Evolutionary conservation across 2,113 vertebrate species (phyloP), one percentile per base, ranked within the genome.

Genomic region (Lasiurus borealis): DNA sequence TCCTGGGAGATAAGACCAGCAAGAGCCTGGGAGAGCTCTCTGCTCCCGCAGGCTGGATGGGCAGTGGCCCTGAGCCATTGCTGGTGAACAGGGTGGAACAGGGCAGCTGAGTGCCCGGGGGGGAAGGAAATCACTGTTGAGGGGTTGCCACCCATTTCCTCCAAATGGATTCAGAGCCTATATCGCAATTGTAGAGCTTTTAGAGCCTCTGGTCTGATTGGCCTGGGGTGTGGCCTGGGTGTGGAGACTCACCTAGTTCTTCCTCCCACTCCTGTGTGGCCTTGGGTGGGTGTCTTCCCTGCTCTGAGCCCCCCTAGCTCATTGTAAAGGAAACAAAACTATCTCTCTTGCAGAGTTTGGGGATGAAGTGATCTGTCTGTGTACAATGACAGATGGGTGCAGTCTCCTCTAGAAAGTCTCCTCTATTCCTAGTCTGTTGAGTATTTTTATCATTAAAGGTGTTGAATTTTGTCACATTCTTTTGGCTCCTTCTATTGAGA

Each of bases 21-120:
- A 0, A 2, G 1, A 76, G 44, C 3, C 86, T 59, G 9, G 59
- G 48, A 92, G 92, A 92, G 62, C 71, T 11, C 66, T 95, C n/a
- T 25, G 40, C 27, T 88, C 87, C 85, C 68, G 18, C 52, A 66
- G 2, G 14, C 44, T 25, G 31, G 50, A 46, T 64, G 88, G 88
- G 95, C 50, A 96, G 93, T 73, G 27, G 21, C 15, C 93, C 82
- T 86, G 92, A 93, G 34, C 57, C 75, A 0, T 52, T 75, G 62
- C 25, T 48, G 81, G 90, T 1, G 1, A 97, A 16, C 29, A 23
- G 27, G 88, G 11, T 12, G n/a, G 62, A 31, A 36, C 89, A 88
- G 76, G 96, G 86, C 7, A 0, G 75, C 75, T 77, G 83, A 10
- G 15, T 48, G 72, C 96, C 94, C 90, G 76, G 92, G 12, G 40